A percentile compares a stretch with the other conserved stretches of the same genome.
phyloP scores from a whole-genome alignment of 2,888 invertebrate species.

The Synanthedon formicaeformis region DNA sequence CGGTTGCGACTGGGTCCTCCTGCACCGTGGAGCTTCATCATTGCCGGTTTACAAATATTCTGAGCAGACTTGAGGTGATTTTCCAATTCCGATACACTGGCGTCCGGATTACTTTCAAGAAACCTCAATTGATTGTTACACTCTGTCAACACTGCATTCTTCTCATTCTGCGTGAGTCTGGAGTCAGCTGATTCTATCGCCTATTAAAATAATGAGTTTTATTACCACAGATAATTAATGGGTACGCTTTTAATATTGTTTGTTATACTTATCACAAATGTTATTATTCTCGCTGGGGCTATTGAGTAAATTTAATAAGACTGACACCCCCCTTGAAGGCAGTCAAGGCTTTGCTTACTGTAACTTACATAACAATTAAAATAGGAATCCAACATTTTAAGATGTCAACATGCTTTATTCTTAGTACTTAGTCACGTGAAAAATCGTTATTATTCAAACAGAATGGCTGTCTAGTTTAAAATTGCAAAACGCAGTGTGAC shows the following conservation, averaged over 20 bases:
- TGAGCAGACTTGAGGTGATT: slow-evolving; percentile 82
- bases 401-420: too few relatives aligned
- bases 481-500: too few relatives aligned
- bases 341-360: too few relatives aligned
- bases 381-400: too few relatives aligned
- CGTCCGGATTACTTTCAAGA: slow-evolving; percentile 84
- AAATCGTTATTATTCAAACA: too few relatives aligned
- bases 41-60: slow-evolving; percentile 80
- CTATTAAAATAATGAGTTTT: slow-evolving; percentile 27
- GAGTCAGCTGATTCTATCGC: slow-evolving; percentile 76
- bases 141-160: slow-evolving; percentile 74
- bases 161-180: slow-evolving; percentile 78
- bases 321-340: too few relatives aligned
- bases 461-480: too few relatives aligned
- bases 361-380: too few relatives aligned
- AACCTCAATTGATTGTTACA: slow-evolving; percentile 80
- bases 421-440: too few relatives aligned
- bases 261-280: too few relatives aligned
- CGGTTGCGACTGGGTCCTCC: slow-evolving; percentile 40
- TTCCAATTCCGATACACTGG: slow-evolving; percentile 83
- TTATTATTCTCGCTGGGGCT: background rate
- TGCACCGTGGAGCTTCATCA: slow-evolving; percentile 84
- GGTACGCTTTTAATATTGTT: background rate
- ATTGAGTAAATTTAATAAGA: too few relatives aligned
- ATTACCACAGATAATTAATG: slow-evolving; percentile 4